A percentile compares a stretch with the other conserved stretches of the same genome.
Evolutionary conservation across 2,113 vertebrate species (phyloP).

Genomic region (Gnathonemus longibarbis): DNA sequence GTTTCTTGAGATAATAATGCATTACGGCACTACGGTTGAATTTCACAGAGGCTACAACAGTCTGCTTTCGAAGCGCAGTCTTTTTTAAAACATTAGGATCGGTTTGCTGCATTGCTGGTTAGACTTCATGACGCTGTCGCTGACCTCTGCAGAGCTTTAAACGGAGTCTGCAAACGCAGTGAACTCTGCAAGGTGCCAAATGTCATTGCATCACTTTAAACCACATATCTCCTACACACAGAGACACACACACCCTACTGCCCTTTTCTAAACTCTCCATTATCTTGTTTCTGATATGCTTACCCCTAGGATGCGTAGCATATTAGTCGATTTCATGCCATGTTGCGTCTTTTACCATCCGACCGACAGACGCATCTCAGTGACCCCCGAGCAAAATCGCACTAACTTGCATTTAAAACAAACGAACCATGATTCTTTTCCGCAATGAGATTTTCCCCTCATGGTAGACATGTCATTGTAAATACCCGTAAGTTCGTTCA

Average conservation of each 20-base stretch:
- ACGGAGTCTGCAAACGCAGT: conserved; percentile 29
- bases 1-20: neutral
- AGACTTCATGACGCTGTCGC: conserved; percentile 31
- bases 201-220: conserved; percentile 30
- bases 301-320: conserved; percentile 54
- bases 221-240: conserved; percentile 22
- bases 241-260: conserved; percentile 7
- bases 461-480: conserved; percentile 19
- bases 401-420: conserved; percentile 57
- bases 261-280: conserved; percentile 14
- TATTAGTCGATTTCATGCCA: conserved; percentile 50
- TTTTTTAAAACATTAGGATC: neutral
- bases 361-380: conserved; percentile 39
- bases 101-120: neutral
- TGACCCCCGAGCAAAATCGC: conserved; percentile 39
- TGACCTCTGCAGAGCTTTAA: conserved; percentile 43
- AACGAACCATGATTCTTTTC: conserved; percentile 29
- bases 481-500: neutral
- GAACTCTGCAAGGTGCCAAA: conserved; percentile 34
- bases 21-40: neutral
- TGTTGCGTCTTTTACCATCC: conserved; percentile 53
- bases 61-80: neutral
- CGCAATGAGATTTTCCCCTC: neutral
- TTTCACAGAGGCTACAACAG: neutral
- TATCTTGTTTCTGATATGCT: conserved; percentile 44